These are phyloP conservation scores for Arctocebus calabarensis DNA, from an alignment of 2,797 vertebrate genomes.

Conservation along the genomic window DNA sequence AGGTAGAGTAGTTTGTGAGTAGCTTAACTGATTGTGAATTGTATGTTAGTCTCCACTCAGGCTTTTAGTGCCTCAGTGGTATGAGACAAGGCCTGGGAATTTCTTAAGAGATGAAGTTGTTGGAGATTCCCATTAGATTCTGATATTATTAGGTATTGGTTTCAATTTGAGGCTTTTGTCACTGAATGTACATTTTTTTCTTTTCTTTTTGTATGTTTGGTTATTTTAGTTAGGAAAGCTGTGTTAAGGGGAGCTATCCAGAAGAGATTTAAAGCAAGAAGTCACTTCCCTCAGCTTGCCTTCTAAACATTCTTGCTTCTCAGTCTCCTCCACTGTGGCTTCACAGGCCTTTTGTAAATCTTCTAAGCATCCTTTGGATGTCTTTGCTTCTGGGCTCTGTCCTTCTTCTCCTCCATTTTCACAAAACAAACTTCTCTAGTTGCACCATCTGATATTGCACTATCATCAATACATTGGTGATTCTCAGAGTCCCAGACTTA, in stretches of 20 bases:
- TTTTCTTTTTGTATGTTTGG: neutral
- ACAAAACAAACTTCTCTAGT: neutral
- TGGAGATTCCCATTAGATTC: neutral
- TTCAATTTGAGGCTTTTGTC: conserved; percentile 38
- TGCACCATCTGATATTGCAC: neutral
- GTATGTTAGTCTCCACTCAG: neutral
- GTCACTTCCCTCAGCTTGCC: neutral
- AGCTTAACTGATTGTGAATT: neutral
- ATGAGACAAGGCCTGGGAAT: neutral
- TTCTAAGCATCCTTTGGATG: neutral
- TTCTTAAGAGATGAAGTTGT: neutral
- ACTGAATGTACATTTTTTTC: neutral
- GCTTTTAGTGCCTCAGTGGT: neutral
- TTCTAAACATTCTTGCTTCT: neutral
- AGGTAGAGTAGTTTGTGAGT: neutral
- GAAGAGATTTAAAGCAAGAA: conserved; percentile 28
- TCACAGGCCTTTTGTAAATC: neutral
- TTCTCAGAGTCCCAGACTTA: neutral
- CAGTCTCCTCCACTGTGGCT: neutral
- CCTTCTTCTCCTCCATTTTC: neutral
- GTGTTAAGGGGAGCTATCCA: neutral
- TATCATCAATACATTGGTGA: neutral
- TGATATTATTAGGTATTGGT: neutral
- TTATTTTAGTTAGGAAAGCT: neutral
- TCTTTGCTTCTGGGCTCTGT: neutral